Evolutionary conservation across 2,888 invertebrate species (phyloP), one percentile per base, ranked within the genome.

Genomic region (Lacanobia oleracea): DNA sequence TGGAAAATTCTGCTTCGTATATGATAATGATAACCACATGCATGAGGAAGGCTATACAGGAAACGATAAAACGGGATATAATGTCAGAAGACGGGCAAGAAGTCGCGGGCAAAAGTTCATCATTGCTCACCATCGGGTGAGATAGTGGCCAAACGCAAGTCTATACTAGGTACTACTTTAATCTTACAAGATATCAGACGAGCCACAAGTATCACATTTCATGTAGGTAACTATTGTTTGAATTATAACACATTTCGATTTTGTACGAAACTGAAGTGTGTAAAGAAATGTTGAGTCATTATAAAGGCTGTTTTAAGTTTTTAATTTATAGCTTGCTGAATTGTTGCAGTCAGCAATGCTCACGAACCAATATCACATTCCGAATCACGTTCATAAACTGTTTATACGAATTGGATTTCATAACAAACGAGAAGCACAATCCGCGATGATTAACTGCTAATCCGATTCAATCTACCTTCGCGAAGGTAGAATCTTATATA

Each of bases 391-490:
- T 77, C 64, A 45, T 27, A 33, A 45, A 50, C 63, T 59, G 73
- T 72, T 68, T 64, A 70, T 70, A 67, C 61, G 84, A 81, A 62
- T 86, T 48, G 37, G 48, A 82, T 84, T 82, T 77, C 84, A 84
- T 74, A 86, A 84, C 65, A 83, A 64, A 18, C 57, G 67, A 10
- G 68, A 63, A 57, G 69, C 43, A 33, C 63, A 67, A 60, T 73
- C 63, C 33, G 54, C 9, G 54, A 53, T 67, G 18, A 81, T 72
- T 72, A 54, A 40, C 81, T 69, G 23, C 60, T 56, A 68, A 64
- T 60, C 1, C 12, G 12, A 51, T 62, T 62, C 45, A 61, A 60
- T 45, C 14, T 2, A 27, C 18, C 37, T 45, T 45, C 40, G 37
- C 51, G 40, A 63, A 78, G 48, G 54, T 37, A 45, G 10, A 33